Evolutionary conservation across 2,888 invertebrate species (phyloP).

Genomic region (Drosophila meridiana): DNA sequence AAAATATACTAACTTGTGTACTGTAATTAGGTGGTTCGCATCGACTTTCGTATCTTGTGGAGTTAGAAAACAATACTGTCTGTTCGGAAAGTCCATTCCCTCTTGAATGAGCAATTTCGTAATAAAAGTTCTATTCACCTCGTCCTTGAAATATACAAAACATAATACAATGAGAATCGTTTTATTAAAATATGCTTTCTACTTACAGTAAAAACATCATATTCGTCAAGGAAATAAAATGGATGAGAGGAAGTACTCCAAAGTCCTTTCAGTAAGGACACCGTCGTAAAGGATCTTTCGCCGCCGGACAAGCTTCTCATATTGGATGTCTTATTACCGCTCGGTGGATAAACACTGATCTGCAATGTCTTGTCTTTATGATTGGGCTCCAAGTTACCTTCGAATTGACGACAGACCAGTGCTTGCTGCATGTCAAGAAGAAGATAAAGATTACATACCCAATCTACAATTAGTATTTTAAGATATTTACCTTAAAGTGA

Average conservation of each 20-base stretch:
- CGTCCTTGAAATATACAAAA: constrained; percentile 45
- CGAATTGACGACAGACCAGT: constrained; percentile 77
- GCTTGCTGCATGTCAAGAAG: constrained; percentile 70
- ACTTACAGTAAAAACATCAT: constrained; percentile 97
- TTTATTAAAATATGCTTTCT: not conserved
- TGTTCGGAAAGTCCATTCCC: constrained; percentile 88
- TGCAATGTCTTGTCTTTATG: constrained; percentile 65
- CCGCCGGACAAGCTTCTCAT: constrained; percentile 95
- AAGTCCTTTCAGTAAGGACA: constrained; percentile 95
- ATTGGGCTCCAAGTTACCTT: constrained; percentile 76
- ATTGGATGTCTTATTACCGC: constrained; percentile 84
- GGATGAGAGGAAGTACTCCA: constrained; percentile 97
- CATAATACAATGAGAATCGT: not conserved
- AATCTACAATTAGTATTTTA: not conserved
- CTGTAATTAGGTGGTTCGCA: constrained; percentile 86
- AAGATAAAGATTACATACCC: not conserved
- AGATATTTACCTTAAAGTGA: constrained; percentile 76
- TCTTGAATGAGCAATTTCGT: constrained; percentile 89
- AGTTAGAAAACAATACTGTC: constrained; percentile 96
- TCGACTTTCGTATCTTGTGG: constrained; percentile 91
- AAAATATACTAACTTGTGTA: constrained; percentile 86
- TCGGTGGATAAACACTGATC: constrained; percentile 87
- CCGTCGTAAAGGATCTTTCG: constrained; percentile 97
- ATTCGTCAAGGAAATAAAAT: constrained; percentile 97
- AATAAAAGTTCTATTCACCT: constrained; percentile 68